phyloP scores from a whole-genome alignment of 2,797 vertebrate genomes.

The Micropoecilia bifurca region DNA sequence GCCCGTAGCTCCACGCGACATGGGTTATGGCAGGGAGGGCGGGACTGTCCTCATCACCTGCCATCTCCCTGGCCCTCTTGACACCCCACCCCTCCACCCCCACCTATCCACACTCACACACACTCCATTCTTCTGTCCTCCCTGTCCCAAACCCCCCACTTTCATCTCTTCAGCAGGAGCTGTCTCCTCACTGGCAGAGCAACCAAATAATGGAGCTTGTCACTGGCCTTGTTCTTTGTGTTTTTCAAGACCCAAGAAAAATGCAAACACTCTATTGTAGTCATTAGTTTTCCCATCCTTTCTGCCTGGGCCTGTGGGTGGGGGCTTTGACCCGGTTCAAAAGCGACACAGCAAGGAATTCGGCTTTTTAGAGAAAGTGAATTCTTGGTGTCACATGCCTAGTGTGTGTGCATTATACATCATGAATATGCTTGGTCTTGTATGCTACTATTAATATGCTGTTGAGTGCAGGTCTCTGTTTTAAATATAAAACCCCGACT shows the following conservation, averaged over 20 bases:
- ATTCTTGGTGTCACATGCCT: conserved; percentile 85
- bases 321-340: conserved; percentile 90
- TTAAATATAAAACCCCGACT: not conserved
- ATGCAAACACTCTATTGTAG: conserved; percentile 97
- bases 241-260: conserved; percentile 89
- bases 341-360: conserved; percentile 88
- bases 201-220: conserved; percentile 99
- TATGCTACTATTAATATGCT: conserved; percentile 31
- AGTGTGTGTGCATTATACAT: conserved; percentile 80
- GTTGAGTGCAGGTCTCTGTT: conserved; percentile 20
- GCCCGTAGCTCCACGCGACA: conserved; percentile 85
- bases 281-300: conserved; percentile 98
- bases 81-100: conserved; percentile 80
- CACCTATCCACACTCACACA: conserved; percentile 66
- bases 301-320: conserved; percentile 84
- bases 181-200: conserved; percentile 91
- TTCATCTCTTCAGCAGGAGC: conserved; percentile 91
- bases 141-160: conserved; percentile 73
- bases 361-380: conserved; percentile 86
- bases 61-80: conserved; percentile 92
- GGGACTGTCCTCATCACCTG: conserved; percentile 94
- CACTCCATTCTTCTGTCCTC: conserved; percentile 72
- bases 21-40: conserved; percentile 85
- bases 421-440: conserved; percentile 52
- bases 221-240: conserved; percentile 98